These are phyloP conservation scores for Hippocampus zosterae DNA, from an alignment of 2,113 vertebrate genomes.

Conservation along the genomic window DNA sequence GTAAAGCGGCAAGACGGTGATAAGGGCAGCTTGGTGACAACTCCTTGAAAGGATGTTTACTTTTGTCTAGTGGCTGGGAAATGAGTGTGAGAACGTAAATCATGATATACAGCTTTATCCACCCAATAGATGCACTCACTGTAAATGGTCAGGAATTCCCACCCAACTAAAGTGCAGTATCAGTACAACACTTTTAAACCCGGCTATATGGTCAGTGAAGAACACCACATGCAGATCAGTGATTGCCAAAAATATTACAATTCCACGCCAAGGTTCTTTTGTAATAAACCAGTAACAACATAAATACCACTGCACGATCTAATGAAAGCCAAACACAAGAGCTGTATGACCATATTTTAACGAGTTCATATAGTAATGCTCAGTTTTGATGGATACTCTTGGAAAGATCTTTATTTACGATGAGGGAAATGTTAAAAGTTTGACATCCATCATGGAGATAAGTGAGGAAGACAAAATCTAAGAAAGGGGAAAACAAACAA, in stretches of 20 bases:
- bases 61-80: conserved; percentile 2
- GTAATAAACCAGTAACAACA: not conserved
- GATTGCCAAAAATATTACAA: not conserved
- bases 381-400: not conserved
- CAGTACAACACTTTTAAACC: not conserved
- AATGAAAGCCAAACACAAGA: not conserved
- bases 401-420: not conserved
- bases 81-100: conserved; percentile 7
- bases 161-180: not conserved
- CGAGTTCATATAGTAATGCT: not conserved
- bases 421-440: not conserved
- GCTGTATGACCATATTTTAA: not conserved
- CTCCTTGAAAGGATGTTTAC: conserved; percentile 24
- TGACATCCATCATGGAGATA: not conserved
- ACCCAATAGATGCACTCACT: conserved; percentile 7
- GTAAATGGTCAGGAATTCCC: conserved; percentile 8
- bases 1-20: conserved; percentile 31
- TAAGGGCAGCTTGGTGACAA: conserved; percentile 42
- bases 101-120: conserved; percentile 12
- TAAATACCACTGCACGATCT: too few relatives aligned
- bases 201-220: not conserved
- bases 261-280: not conserved
- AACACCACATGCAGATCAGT: not conserved
- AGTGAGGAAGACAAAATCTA: not conserved
- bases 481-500: not conserved